These are phyloP conservation scores for Philereme transversata DNA, from an alignment of 2,888 invertebrate species.

Conservation along the genomic window DNA sequence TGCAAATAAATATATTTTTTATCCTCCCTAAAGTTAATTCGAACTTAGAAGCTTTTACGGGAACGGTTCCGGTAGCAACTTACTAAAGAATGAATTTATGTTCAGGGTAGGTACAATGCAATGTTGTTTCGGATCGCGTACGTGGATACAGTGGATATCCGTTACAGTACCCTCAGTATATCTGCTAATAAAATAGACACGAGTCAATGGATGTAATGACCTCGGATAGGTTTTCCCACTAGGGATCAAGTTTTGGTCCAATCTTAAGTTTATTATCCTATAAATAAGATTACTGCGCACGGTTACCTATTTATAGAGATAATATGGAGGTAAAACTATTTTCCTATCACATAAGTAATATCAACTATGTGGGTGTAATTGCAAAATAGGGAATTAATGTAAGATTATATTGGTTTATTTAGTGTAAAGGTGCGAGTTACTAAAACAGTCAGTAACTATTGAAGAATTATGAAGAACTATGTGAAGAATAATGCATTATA, in stretches of 20 bases:
- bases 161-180: slow-evolving; percentile 29
- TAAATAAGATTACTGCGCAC: slow-evolving; percentile 35
- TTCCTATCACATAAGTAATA: not conserved
- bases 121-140: slow-evolving; percentile 24
- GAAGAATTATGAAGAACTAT: not conserved
- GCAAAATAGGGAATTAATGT: not conserved
- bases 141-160: slow-evolving; percentile 23
- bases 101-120: slow-evolving; percentile 18
- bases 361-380: not conserved
- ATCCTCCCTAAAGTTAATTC: not conserved
- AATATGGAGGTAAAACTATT: slow-evolving; percentile 5
- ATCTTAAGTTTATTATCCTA: slow-evolving; percentile 57
- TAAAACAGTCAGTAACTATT: not conserved
- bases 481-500: too few species aligned
- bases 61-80: not conserved
- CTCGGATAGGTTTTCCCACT: slow-evolving; percentile 48
- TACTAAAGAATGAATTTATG: slow-evolving; percentile 11
- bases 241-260: slow-evolving; percentile 54
- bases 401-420: not conserved
- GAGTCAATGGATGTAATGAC: slow-evolving; percentile 55
- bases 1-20: too few species aligned
- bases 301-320: slow-evolving; percentile 23
- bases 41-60: not conserved
- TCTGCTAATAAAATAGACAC: slow-evolving; percentile 52
- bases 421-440: not conserved